Percentiles rank a stretch among this genome's conserved stretches.
These are phyloP conservation scores for Ophonus ardosiacus DNA, from an alignment of 2,888 invertebrate genomes.

Conservation along the genomic window DNA sequence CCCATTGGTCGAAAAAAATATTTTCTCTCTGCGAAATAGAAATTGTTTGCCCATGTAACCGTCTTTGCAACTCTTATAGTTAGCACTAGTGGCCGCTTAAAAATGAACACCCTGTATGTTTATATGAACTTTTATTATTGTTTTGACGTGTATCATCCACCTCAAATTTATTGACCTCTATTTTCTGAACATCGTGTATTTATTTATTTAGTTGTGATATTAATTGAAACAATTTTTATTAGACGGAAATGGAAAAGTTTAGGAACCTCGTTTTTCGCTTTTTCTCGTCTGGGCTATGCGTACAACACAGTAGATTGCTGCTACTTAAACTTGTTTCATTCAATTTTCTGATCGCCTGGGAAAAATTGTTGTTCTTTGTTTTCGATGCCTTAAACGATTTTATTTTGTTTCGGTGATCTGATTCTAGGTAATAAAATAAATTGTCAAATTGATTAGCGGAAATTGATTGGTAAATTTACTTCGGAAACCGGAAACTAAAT, in stretches of 20 bases:
- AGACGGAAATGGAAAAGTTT: background rate
- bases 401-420: constrained; percentile 36
- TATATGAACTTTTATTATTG: too few species aligned
- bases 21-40: too few species aligned
- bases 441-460: constrained; percentile 34
- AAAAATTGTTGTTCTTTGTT: constrained; percentile 40
- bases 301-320: background rate
- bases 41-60: too few species aligned
- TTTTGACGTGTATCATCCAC: too few species aligned
- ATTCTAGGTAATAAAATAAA: constrained; percentile 33
- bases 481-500: background rate
- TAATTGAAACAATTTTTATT: too few species aligned
- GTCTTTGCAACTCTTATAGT: too few species aligned
- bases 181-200: too few species aligned
- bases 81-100: too few species aligned
- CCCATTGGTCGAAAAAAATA: too few species aligned
- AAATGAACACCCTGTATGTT: too few species aligned
- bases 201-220: too few species aligned
- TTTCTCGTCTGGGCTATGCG: background rate
- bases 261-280: background rate
- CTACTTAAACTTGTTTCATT: constrained; percentile 50
- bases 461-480: background rate
- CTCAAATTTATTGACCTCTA: too few species aligned
- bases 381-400: constrained; percentile 40
- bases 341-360: constrained; percentile 47